Evolutionary conservation across 2,888 invertebrate species (phyloP).

Genomic region (Eurois occulta): DNA sequence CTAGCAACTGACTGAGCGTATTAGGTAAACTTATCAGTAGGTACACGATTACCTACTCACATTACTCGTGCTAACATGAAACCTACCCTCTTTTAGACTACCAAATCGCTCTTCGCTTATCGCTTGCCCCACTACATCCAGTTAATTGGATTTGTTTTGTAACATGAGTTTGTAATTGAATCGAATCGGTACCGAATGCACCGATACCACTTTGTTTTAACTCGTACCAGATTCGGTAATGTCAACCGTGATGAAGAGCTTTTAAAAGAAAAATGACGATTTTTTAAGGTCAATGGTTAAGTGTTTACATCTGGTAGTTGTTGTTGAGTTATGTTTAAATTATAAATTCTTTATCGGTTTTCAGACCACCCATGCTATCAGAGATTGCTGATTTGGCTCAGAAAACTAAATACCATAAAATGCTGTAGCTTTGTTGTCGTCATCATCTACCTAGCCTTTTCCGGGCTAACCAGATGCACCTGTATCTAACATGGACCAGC

Average conservation of each 20-base stretch:
- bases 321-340: slow-evolving; percentile 20
- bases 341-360: not conserved
- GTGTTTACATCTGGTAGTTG: slow-evolving; percentile 20
- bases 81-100: too few relatives aligned
- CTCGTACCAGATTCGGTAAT: slow-evolving; percentile 74
- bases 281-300: slow-evolving; percentile 36
- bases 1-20: too few relatives aligned
- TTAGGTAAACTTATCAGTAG: too few relatives aligned
- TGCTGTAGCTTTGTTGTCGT: not conserved
- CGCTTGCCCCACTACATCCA: slow-evolving; percentile 59
- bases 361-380: slow-evolving; percentile 29
- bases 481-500: not conserved
- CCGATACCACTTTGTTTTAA: slow-evolving; percentile 71
- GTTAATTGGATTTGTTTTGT: slow-evolving; percentile 81
- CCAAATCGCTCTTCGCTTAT: slow-evolving; percentile 55
- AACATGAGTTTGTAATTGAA: slow-evolving; percentile 85
- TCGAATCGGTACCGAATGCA: slow-evolving; percentile 79
- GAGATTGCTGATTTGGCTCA: not conserved
- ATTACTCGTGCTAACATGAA: too few relatives aligned
- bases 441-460: not conserved
- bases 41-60: too few relatives aligned
- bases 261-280: slow-evolving; percentile 40
- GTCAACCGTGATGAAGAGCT: slow-evolving; percentile 60
- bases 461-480: not conserved
- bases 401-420: not conserved